Evolutionary conservation across 1,140 invertebrate species (phyloP), one percentile per base, ranked within the genome.

Genomic region (Drosophila novamexicana): DNA sequence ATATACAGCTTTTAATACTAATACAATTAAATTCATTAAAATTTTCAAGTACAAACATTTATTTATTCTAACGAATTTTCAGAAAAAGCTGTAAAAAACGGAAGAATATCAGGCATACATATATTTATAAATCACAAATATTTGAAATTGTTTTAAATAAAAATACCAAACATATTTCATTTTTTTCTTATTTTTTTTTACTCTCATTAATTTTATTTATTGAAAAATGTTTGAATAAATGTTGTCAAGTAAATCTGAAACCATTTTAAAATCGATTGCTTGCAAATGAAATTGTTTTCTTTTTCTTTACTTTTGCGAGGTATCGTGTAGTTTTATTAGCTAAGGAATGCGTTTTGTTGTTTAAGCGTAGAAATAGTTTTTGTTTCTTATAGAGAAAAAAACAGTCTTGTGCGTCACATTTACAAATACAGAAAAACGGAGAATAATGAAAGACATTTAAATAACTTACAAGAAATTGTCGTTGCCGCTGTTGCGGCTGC

Each of bases 381-480:
- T 64, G 49, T 69, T 42, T 66, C 71, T 58, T 58, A 69, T 71
- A 58, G 49, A 45, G 10, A 53, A 4, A 52, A 52, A 62, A 58
- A 52, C 75, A 78, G 71, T 82, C 50, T 67, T 56, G 32, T 32
- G 67, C 7, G 14, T 14, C 44, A 53, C 34, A 58, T 32, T 18
- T 14, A 64, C 42, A 63, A 67, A 70, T 47, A 71, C 53, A 72
- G 18, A 49, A 34, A 62, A 49, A 59, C 10, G 32, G 42, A 66
- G 47, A 44, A 64, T 14, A 10, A 53, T 56, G 18, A 64, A 69
- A 70, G 45, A 77, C 66, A 90, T 77, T 72, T 68, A 63, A 71
- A 75, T 74, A 90, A 91, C 91, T 91, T 92, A 92, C 91, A 92
- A 92, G 91, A 91, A 91, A 91, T 86, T 86, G 89, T 85, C 79